Percentiles rank a stretch among this genome's conserved stretches.
Conservation (phyloP, 2,113 vertebrate species). For the Heteronetta atricapilla region DNA sequence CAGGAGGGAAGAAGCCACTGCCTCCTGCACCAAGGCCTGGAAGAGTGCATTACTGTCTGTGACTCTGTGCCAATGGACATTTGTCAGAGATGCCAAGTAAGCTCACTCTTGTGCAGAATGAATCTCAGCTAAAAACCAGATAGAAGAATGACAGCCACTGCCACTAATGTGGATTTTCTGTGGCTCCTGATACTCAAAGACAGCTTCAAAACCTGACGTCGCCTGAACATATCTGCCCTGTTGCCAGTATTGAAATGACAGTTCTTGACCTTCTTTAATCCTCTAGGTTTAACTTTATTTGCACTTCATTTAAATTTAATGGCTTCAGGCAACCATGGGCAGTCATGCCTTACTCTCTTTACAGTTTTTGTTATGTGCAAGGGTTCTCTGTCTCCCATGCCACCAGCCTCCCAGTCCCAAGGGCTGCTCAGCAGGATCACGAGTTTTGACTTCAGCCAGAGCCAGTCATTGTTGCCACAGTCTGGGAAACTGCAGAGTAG, state of each 20-base stretch:
- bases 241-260: conserved; percentile 40
- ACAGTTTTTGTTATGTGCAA: conserved; percentile 8
- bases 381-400: conserved; percentile 9
- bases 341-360: conserved; percentile 27
- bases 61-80: not conserved
- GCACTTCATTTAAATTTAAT: conserved; percentile 64
- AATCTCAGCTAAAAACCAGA: conserved; percentile 17
- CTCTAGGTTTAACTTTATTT: conserved; percentile 64
- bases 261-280: conserved; percentile 67
- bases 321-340: conserved; percentile 42
- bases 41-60: not conserved
- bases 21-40: not conserved
- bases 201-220: conserved; percentile 24
- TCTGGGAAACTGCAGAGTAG: conserved; percentile 12
- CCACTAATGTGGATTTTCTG: not conserved
- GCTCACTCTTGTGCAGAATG: not conserved
- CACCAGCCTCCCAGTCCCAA: conserved; percentile 5
- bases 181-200: not conserved
- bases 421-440: conserved; percentile 7
- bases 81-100: conserved; percentile 13
- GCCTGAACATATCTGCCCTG: not conserved
- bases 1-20: not conserved
- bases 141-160: not conserved
- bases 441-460: conserved; percentile 19
- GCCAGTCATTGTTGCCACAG: not conserved